Evolutionary conservation across 1,140 invertebrate species (phyloP).

Genomic region (Radopholus similis): DNA sequence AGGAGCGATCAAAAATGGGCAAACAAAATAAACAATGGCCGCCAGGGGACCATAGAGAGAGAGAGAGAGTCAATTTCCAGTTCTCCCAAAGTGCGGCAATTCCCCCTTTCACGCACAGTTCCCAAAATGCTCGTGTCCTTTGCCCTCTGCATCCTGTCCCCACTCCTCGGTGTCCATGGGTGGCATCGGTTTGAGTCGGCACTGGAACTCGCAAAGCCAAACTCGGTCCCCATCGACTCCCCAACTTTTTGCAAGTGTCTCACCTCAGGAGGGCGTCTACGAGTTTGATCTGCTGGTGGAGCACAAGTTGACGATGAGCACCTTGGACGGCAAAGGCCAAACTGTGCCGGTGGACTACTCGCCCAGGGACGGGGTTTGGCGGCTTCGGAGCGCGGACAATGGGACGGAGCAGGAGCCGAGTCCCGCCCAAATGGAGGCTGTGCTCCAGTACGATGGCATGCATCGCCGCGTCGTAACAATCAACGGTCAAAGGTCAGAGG

Average conservation of each 20-base stretch:
- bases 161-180: no score
- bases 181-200: no score
- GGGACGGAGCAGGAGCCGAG: not conserved
- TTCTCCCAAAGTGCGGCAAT: no score
- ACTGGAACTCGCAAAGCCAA: no score
- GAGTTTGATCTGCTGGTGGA: constrained; percentile 36
- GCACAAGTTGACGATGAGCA: constrained; percentile 39
- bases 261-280: constrained; percentile 44
- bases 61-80: no score
- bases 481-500: constrained; percentile 44
- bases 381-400: not conserved
- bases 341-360: not conserved
- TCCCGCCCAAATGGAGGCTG: not conserved
- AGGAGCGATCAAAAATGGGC: not conserved
- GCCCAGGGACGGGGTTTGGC: not conserved
- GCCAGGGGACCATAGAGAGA: no score
- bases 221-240: no score
- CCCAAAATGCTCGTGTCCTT: no score
- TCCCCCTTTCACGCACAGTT: no score
- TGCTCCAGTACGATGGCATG: constrained; percentile 15
- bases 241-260: no score
- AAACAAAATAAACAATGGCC: not conserved
- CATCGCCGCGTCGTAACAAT: constrained; percentile 41
- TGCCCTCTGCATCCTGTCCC: no score
- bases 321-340: not conserved